A percentile compares a stretch with the other conserved stretches of the same genome.
Evolutionary conservation across 2,888 invertebrate species (phyloP).

Genomic region (Temnothorax rugatulus): DNA sequence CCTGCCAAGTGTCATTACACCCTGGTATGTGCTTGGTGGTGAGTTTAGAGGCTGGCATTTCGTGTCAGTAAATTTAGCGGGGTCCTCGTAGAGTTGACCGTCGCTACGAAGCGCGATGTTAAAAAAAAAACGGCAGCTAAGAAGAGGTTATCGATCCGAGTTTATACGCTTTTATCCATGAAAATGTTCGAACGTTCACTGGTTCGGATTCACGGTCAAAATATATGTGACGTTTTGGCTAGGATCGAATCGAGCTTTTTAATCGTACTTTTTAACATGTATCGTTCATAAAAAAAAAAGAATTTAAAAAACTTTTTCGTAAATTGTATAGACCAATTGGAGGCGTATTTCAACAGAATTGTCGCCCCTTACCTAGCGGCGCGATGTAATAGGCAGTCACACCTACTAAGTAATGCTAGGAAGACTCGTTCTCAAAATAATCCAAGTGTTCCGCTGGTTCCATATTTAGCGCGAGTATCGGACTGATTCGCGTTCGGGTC

Average conservation of each 20-base stretch:
- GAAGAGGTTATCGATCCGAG: not conserved
- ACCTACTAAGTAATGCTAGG: constrained; percentile 60
- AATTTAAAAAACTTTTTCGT: not conserved
- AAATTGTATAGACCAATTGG: not conserved
- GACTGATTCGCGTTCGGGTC: constrained; percentile 58
- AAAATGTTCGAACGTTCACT: not conserved
- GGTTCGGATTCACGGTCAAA: not conserved
- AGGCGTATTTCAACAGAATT: not conserved
- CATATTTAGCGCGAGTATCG: constrained; percentile 77
- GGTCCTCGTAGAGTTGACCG: constrained; percentile 5
- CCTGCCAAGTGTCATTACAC: constrained; percentile 77
- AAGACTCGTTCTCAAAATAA: constrained; percentile 76
- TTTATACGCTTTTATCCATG: not conserved
- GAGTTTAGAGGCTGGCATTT: constrained; percentile 45
- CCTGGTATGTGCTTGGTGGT: constrained; percentile 50
- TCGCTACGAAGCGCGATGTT: not conserved
- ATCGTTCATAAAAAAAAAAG: not conserved
- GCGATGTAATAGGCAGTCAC: constrained; percentile 13
- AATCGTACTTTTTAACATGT: not conserved
- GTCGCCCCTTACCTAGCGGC: not conserved
- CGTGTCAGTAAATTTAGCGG: constrained; percentile 45
- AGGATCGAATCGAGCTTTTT: not conserved
- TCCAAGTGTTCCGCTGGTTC: constrained; percentile 74
- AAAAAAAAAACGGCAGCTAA: not conserved
- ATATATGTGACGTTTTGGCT: not conserved